phyloP scores from a whole-genome alignment of 1,140 invertebrate species.

The Pachyrhynchus sulphureomaculatus region DNA sequence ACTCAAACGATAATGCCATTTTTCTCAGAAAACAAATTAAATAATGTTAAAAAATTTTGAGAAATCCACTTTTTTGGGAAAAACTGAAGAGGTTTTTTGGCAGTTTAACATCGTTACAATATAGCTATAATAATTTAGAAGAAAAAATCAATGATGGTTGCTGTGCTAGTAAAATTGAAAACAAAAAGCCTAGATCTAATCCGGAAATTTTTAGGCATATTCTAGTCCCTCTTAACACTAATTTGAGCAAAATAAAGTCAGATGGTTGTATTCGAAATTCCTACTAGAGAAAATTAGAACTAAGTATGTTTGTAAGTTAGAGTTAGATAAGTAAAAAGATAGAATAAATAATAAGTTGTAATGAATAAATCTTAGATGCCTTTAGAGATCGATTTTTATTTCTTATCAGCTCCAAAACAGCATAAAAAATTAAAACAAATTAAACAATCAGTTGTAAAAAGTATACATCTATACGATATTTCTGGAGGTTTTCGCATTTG shows the following conservation, averaged over 20 bases:
- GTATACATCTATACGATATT: too few species aligned
- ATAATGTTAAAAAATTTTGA: slow-evolving; percentile 7
- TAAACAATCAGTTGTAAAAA: too few species aligned
- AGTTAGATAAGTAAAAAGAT: too few species aligned
- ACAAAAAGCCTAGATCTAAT: slow-evolving; percentile 4
- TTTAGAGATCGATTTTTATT: too few species aligned
- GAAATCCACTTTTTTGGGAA: slow-evolving; percentile 13
- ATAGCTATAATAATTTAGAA: slow-evolving; percentile 9
- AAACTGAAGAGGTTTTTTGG: slow-evolving; percentile 31
- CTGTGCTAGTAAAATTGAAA: background rate
- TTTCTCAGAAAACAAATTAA: slow-evolving; percentile 33
- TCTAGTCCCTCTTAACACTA: background rate
- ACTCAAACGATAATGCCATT: slow-evolving; percentile 11
- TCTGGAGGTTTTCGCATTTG: too few species aligned
- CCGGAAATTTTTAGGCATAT: slow-evolving; percentile 12
- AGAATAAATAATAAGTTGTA: too few species aligned
- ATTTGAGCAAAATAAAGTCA: slow-evolving; percentile 47
- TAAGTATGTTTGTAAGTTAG: too few species aligned
- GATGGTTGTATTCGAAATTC: slow-evolving; percentile 1
- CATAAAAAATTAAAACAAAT: too few species aligned
- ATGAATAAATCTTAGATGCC: too few species aligned
- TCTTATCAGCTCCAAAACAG: too few species aligned
- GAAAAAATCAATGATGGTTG: background rate
- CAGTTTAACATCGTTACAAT: slow-evolving; percentile 21
- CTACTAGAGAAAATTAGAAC: background rate